Percentiles rank a stretch among this genome's conserved stretches.
phyloP scores from a whole-genome alignment of 2,888 invertebrate species.

The Liodrosophila aerea region DNA sequence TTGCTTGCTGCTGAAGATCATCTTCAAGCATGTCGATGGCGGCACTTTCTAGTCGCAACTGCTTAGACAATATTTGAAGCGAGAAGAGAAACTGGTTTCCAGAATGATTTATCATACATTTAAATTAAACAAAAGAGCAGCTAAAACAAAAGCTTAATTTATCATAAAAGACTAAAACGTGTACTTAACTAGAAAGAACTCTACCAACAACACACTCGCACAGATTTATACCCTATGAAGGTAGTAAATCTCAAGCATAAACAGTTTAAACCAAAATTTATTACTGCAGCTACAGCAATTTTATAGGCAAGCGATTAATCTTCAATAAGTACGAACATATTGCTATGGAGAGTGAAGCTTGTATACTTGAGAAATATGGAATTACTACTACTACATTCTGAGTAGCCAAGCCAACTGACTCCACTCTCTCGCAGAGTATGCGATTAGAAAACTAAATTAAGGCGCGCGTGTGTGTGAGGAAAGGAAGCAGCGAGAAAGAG shows the following conservation, averaged over 20 bases:
- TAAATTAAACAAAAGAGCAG: constrained; percentile 64
- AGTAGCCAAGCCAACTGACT: too few species aligned
- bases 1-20: constrained; percentile 40
- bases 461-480: constrained; percentile 55
- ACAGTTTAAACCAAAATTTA: neutral
- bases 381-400: too few species aligned
- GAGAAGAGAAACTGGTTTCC: constrained; percentile 66
- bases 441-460: constrained; percentile 65
- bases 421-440: constrained; percentile 37
- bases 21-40: constrained; percentile 63
- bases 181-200: constrained; percentile 57
- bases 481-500: constrained; percentile 59
- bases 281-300: neutral
- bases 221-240: constrained; percentile 29
- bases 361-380: too few species aligned
- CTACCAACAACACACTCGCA: constrained; percentile 8
- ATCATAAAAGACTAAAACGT: constrained; percentile 76
- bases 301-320: neutral
- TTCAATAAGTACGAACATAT: too few species aligned
- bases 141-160: constrained; percentile 67
- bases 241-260: neutral
- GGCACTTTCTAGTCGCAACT: constrained; percentile 72
- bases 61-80: constrained; percentile 48
- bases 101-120: constrained; percentile 76
- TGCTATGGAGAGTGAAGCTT: too few species aligned